Percentiles rank a stretch among this genome's conserved stretches.
Conservation (phyloP, 2,797 vertebrate genomes). For the Falco peregrinus region DNA sequence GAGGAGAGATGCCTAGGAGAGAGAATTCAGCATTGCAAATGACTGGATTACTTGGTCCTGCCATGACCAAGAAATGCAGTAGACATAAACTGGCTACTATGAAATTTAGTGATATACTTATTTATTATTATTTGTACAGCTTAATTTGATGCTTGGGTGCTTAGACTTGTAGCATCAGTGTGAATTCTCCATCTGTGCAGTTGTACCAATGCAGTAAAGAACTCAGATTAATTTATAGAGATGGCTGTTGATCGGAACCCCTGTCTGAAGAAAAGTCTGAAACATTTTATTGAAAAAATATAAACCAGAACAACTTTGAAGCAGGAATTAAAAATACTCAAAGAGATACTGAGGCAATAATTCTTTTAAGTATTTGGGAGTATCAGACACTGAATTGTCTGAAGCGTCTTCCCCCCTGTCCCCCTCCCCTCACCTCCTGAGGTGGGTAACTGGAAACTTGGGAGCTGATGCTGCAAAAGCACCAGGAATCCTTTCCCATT, state of each 20-base stretch:
- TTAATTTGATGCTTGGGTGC: slow-evolving; percentile 21
- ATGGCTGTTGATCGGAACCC: not conserved
- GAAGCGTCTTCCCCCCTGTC: not conserved
- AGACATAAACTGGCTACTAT: not conserved
- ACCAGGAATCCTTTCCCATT: not conserved
- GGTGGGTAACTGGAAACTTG: not conserved
- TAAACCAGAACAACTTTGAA: not conserved
- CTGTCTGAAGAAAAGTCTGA: not conserved
- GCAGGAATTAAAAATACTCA: not conserved
- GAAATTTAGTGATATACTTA: not conserved
- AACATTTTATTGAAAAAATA: not conserved
- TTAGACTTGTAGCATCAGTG: not conserved
- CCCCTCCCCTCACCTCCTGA: accelerated
- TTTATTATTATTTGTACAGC: not conserved
- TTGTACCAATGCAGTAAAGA: not conserved
- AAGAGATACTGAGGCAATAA: not conserved
- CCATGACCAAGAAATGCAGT: not conserved
- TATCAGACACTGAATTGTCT: not conserved
- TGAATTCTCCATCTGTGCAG: not conserved
- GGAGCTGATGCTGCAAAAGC: not conserved
- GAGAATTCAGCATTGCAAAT: not conserved
- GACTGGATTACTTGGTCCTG: not conserved
- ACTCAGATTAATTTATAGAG: not conserved
- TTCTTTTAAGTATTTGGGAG: not conserved
- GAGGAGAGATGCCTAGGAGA: not conserved